phyloP scores from a whole-genome alignment of 2,797 vertebrate species.

The Paguma larvata region DNA sequence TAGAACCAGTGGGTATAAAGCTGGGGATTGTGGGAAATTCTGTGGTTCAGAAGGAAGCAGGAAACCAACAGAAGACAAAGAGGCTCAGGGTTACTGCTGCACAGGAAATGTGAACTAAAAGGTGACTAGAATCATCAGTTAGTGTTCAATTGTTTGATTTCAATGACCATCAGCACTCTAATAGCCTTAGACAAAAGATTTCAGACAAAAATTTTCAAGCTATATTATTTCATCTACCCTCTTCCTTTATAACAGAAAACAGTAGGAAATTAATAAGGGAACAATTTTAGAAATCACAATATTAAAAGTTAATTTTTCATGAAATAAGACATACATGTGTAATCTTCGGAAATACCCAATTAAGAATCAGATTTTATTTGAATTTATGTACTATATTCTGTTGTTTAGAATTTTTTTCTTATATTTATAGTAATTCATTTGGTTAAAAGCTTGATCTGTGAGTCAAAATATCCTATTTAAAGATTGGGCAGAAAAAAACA shows the following conservation, averaged over 20 bases:
- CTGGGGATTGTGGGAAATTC: neutral
- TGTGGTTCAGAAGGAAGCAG: neutral
- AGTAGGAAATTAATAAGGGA: slow-evolving; percentile 6
- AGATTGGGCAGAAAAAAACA: neutral
- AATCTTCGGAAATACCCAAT: neutral
- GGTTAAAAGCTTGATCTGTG: neutral
- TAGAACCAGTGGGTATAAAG: neutral
- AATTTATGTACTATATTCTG: neutral
- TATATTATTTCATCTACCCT: neutral
- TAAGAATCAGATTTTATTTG: neutral
- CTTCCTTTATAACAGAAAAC: neutral
- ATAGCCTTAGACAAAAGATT: slow-evolving; percentile 1
- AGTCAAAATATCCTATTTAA: neutral
- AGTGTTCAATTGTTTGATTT: neutral
- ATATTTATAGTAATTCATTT: slow-evolving; percentile 7
- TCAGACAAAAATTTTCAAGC: neutral
- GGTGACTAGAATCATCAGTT: neutral
- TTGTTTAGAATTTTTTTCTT: neutral
- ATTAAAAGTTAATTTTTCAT: slow-evolving; percentile 14
- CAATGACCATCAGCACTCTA: neutral
- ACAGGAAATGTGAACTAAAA: neutral
- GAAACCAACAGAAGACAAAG: neutral
- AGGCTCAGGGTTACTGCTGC: neutral
- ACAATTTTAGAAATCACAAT: neutral
- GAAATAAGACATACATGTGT: neutral